These are phyloP conservation scores for Ridgeia piscesae DNA, from an alignment of 1,140 invertebrate genomes.

Conservation along the genomic window DNA sequence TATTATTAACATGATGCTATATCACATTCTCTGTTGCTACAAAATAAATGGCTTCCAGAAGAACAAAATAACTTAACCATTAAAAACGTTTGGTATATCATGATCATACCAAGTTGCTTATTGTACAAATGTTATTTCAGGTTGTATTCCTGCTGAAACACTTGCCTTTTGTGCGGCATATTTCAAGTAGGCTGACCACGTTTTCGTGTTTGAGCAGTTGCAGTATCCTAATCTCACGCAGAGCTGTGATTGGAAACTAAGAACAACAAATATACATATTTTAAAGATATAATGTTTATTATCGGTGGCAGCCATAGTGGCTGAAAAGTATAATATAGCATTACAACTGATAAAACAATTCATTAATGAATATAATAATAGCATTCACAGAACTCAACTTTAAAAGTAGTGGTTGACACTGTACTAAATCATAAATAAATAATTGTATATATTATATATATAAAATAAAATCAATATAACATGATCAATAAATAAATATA, in stretches of 20 bases:
- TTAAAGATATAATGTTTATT: too few relatives aligned
- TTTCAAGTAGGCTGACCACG: slow-evolving; percentile 95
- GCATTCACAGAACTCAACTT: too few relatives aligned
- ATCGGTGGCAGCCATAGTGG: too few relatives aligned
- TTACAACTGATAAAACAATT: too few relatives aligned
- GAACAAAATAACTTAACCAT: neutral
- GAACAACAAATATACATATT: slow-evolving; percentile 35
- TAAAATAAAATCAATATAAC: too few relatives aligned
- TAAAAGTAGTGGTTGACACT: too few relatives aligned
- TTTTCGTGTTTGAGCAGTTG: slow-evolving; percentile 96
- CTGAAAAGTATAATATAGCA: too few relatives aligned
- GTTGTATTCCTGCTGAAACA: neutral
- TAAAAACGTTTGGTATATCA: neutral
- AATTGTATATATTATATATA: too few relatives aligned
- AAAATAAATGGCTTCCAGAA: neutral
- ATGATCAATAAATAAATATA: too few relatives aligned
- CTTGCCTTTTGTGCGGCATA: slow-evolving; percentile 83
- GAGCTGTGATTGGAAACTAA: slow-evolving; percentile 97
- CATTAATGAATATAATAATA: too few relatives aligned
- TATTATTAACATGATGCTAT: neutral
- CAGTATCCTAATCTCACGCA: slow-evolving; percentile 96
- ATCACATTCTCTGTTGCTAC: neutral
- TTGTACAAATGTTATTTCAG: neutral
- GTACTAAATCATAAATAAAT: too few relatives aligned
- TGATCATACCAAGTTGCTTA: neutral